phyloP scores from a whole-genome alignment of 2,888 invertebrate genomes.

The Cephus pygmeus region DNA sequence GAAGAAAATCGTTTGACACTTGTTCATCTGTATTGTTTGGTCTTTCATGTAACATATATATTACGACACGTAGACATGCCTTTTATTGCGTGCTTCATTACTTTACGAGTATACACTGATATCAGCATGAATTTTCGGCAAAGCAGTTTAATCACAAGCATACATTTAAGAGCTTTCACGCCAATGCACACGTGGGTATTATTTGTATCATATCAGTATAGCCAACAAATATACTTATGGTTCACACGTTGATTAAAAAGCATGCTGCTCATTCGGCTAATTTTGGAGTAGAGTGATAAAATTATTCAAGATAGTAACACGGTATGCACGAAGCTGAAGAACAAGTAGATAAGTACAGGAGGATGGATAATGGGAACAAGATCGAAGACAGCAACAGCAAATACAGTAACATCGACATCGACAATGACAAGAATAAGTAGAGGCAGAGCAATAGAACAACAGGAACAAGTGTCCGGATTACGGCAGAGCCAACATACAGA shows the following conservation, averaged over 20 bases:
- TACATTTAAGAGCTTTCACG: background rate
- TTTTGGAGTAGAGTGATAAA: background rate
- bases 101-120: background rate
- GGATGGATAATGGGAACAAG: background rate
- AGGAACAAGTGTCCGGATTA: background rate
- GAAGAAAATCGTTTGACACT: conserved; percentile 17
- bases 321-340: background rate
- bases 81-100: background rate
- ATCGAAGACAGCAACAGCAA: background rate
- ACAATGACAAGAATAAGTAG: background rate
- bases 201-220: background rate
- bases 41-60: background rate
- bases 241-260: background rate
- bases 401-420: background rate
- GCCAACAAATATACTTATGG: background rate
- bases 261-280: background rate
- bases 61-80: conserved; percentile 19
- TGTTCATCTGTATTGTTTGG: background rate
- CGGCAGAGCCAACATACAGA: background rate
- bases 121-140: background rate
- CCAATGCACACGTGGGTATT: too few species aligned
- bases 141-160: background rate
- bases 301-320: background rate
- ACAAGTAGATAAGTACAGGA: background rate
- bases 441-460: background rate